These are phyloP conservation scores for Nasonia longicornis DNA, from an alignment of 1,140 invertebrate species.

Conservation along the genomic window DNA sequence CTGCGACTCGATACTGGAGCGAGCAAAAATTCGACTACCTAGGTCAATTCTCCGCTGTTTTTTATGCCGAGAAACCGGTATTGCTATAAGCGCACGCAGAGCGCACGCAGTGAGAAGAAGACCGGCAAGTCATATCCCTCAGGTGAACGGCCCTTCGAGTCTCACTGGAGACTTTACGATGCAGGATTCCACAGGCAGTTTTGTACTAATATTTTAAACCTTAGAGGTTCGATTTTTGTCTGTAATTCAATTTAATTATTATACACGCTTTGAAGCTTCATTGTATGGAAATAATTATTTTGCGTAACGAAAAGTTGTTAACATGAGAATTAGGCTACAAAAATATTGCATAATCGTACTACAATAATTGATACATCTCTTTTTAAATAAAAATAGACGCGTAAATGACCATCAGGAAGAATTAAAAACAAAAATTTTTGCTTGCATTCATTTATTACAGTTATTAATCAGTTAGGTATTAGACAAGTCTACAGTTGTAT, in stretches of 20 bases:
- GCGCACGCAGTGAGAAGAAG: neutral
- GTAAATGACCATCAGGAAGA: neutral
- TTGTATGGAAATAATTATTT: too few species aligned
- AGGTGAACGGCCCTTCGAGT: neutral
- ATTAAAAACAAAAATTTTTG: neutral
- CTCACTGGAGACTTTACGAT: neutral
- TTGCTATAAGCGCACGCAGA: neutral
- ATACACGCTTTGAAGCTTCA: too few species aligned
- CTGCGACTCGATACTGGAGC: neutral
- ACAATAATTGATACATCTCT: neutral
- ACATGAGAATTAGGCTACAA: too few species aligned
- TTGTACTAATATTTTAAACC: neutral
- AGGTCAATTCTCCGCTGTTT: neutral
- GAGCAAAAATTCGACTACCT: neutral
- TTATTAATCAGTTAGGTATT: constrained; percentile 55
- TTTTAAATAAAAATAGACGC: neutral
- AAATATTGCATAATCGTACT: too few species aligned
- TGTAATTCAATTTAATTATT: neutral
- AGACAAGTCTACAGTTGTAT: constrained; percentile 52
- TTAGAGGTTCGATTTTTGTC: neutral
- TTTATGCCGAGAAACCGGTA: constrained; percentile 12
- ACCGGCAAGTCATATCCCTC: neutral
- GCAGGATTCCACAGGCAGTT: neutral
- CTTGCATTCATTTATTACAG: constrained; percentile 52
- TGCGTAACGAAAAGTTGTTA: neutral